Percentiles rank a stretch among this genome's conserved stretches.
Conservation (phyloP, 1,140 invertebrate species). For the Caenorhabditis brenneri region DNA sequence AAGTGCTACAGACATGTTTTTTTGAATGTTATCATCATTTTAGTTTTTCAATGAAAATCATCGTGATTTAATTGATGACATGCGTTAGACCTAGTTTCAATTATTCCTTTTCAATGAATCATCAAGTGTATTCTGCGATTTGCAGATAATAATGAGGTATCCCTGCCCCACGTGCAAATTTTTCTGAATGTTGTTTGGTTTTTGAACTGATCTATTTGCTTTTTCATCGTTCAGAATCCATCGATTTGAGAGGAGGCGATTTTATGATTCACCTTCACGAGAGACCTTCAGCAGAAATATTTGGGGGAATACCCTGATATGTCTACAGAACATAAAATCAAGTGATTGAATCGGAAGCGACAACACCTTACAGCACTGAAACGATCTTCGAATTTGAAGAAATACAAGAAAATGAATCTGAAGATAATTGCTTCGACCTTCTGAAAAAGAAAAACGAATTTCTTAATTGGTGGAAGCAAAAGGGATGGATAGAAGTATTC, state of each 20-base stretch:
- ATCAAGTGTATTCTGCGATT: background rate
- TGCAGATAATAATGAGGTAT: background rate
- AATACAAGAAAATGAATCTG: no score
- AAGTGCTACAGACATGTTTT: no score
- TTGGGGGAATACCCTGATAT: background rate
- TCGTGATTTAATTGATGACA: no score
- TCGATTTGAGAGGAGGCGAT: background rate
- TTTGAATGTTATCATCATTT: no score
- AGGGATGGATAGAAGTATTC: no score
- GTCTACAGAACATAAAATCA: background rate
- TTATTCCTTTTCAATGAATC: background rate
- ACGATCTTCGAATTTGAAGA: background rate
- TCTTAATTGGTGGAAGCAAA: no score
- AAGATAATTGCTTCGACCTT: background rate
- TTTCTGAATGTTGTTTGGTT: conserved; percentile 5
- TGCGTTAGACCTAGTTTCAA: no score
- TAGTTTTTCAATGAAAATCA: no score
- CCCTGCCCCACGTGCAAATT: background rate
- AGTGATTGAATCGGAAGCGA: background rate
- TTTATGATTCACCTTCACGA: background rate
- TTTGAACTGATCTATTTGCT: background rate
- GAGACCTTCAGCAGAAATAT: no score
- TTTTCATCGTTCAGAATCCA: background rate
- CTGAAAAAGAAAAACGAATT: background rate
- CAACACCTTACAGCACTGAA: background rate